These are phyloP conservation scores for Trematocara macrostoma DNA, from an alignment of 2,113 vertebrate genomes.

Conservation along the genomic window DNA sequence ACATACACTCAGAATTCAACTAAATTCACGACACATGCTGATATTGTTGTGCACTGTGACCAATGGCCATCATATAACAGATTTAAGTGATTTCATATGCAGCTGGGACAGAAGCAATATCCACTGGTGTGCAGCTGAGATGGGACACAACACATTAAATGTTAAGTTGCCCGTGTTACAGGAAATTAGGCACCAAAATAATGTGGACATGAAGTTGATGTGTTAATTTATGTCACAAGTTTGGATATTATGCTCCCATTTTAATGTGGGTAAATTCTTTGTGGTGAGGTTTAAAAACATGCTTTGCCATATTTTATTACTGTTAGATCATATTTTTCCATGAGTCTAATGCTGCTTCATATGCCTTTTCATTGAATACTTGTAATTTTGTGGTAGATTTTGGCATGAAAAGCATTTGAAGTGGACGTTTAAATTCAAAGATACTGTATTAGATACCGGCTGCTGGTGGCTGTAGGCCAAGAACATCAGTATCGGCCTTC, in stretches of 20 bases:
- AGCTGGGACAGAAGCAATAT: not conserved
- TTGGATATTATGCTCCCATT: not conserved
- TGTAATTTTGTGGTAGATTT: slow-evolving; percentile 14
- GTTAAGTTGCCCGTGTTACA: not conserved
- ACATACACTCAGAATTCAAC: not conserved
- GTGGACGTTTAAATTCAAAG: not conserved
- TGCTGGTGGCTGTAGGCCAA: not conserved
- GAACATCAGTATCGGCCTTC: slow-evolving; percentile 24
- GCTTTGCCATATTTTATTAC: not conserved
- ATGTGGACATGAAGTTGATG: not conserved
- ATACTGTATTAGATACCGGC: slow-evolving; percentile 7
- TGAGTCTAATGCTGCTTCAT: not conserved
- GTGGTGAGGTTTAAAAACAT: not conserved
- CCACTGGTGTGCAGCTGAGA: not conserved
- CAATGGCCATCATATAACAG: not conserved
- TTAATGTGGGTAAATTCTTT: not conserved
- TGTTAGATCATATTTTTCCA: slow-evolving; percentile 20
- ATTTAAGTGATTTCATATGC: not conserved
- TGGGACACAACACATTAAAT: not conserved
- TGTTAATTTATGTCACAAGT: not conserved
- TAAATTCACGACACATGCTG: not conserved
- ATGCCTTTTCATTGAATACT: not conserved
- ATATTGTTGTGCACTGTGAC: not conserved
- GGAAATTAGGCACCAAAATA: not conserved
- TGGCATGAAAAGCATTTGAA: not conserved